Conservation (phyloP, 2,888 invertebrate species). For the Conops quadrifasciatus region DNA sequence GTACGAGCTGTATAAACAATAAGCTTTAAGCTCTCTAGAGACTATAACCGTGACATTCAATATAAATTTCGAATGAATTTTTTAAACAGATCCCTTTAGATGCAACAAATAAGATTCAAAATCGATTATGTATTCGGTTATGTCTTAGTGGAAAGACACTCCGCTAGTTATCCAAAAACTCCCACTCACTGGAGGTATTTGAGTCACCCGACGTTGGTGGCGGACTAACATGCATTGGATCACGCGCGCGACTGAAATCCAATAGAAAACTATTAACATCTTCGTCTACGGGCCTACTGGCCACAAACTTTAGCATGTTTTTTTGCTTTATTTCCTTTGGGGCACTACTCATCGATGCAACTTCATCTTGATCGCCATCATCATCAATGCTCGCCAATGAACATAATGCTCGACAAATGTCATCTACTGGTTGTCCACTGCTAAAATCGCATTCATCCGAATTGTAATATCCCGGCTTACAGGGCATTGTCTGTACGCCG, state of each 20-base stretch:
- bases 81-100: no score
- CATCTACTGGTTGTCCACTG: constrained; percentile 55
- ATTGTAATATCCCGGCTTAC: constrained; percentile 49
- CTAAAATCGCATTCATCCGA: constrained; percentile 45
- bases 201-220: constrained; percentile 48
- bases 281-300: constrained; percentile 44
- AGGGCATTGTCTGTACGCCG: constrained; percentile 56
- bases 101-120: no score
- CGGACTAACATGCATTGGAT: constrained; percentile 46
- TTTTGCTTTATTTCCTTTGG: constrained; percentile 7
- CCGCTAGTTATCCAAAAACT: constrained; percentile 60
- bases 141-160: no score
- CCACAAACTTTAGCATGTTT: constrained; percentile 49
- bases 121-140: no score
- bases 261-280: constrained; percentile 55
- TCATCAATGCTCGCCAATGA: constrained; percentile 36
- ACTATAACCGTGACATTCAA: no score
- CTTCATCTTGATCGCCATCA: constrained; percentile 1
- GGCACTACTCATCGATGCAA: background rate
- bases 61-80: no score
- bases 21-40: no score
- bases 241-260: constrained; percentile 53
- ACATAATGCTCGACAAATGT: constrained; percentile 46
- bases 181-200: constrained; percentile 62
- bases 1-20: no score